Conservation (phyloP, 2,797 vertebrate species). For the Ispidina lecontei region DNA sequence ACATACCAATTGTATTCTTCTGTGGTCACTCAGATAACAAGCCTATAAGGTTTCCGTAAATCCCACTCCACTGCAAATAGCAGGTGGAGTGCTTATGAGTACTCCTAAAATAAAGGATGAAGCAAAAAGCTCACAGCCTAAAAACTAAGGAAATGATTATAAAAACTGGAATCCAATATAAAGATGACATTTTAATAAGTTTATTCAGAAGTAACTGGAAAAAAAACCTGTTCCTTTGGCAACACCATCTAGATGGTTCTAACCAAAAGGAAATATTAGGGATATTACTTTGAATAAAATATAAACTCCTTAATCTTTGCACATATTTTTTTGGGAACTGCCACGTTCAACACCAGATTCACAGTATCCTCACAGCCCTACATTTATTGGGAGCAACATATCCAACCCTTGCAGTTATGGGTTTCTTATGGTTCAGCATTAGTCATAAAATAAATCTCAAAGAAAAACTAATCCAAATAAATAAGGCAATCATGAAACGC, state of each 20-base stretch:
- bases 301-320: background rate
- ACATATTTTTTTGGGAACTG: background rate
- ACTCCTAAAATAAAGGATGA: background rate
- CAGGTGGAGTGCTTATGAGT: background rate
- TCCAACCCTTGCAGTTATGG: background rate
- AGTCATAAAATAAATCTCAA: slow-evolving; percentile 32
- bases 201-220: slow-evolving; percentile 40
- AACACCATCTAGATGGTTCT: slow-evolving; percentile 14
- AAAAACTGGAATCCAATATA: slow-evolving; percentile 58
- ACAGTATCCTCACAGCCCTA: background rate
- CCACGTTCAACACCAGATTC: background rate
- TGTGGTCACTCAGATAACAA: background rate
- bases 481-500: background rate
- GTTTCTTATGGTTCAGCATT: slow-evolving; percentile 15
- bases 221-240: background rate
- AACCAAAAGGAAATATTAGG: background rate
- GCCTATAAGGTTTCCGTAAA: background rate
- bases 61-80: background rate
- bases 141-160: background rate
- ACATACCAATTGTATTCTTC: background rate
- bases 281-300: slow-evolving; percentile 12
- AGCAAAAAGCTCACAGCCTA: slow-evolving; percentile 6
- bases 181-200: slow-evolving; percentile 50
- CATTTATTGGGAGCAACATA: background rate
- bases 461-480: slow-evolving; percentile 10